phyloP scores from a whole-genome alignment of 2,888 invertebrate genomes.

The Papilio protenor region DNA sequence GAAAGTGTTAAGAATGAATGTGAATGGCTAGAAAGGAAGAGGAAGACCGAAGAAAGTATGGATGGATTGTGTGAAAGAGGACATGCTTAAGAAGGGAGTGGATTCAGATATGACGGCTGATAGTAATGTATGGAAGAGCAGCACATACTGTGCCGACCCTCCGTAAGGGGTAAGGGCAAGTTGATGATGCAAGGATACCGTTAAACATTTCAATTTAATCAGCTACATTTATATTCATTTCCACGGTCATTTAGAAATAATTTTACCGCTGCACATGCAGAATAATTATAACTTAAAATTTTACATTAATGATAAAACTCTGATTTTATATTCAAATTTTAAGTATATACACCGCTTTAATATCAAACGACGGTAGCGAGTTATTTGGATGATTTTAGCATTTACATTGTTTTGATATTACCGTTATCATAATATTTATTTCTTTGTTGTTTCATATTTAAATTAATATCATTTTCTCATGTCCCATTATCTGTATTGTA shows the following conservation, averaged over 20 bases:
- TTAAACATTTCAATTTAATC: neutral
- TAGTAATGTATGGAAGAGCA: too few relatives aligned
- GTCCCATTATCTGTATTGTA: neutral
- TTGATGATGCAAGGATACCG: neutral
- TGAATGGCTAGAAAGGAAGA: too few relatives aligned
- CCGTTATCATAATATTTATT: constrained; percentile 28
- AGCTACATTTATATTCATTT: neutral
- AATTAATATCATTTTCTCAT: constrained; percentile 2
- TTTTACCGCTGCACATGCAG: constrained; percentile 5
- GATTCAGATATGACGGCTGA: too few relatives aligned
- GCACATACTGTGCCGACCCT: too few relatives aligned
- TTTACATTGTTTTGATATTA: constrained; percentile 21
- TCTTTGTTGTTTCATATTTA: constrained; percentile 27
- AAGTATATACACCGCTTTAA: constrained; percentile 10
- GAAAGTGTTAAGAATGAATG: too few relatives aligned
- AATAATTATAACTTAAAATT: constrained; percentile 9
- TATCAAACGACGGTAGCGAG: constrained; percentile 33
- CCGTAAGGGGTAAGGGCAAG: too few relatives aligned
- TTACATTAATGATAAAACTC: constrained; percentile 9
- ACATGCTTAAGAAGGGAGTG: too few relatives aligned
- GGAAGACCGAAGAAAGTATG: too few relatives aligned
- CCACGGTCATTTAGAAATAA: neutral
- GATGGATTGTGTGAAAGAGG: too few relatives aligned
- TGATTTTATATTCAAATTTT: constrained; percentile 22
- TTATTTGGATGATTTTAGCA: constrained; percentile 35